Evolutionary conservation across 92 coral and sea anemone species (phyloP).

Genomic region (Palythoa heliodiscus): DNA sequence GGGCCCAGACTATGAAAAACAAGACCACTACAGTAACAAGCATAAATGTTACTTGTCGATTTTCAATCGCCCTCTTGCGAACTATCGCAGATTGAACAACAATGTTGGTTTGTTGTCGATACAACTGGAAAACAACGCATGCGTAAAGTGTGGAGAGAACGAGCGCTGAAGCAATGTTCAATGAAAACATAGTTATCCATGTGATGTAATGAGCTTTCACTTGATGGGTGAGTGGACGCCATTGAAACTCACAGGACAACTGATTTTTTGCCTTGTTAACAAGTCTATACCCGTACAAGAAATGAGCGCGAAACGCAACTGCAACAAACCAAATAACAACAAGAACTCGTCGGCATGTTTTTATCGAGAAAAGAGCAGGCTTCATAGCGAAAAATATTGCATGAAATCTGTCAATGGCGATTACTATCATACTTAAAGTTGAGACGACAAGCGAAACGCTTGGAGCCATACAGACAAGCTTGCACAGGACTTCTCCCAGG

Average conservation of each 20-base stretch:
- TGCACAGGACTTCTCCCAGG: conserved; percentile 28
- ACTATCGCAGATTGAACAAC: conserved; percentile 25
- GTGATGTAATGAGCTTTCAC: conserved; percentile 20
- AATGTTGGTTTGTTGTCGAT: conserved; percentile 12
- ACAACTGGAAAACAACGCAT: not conserved
- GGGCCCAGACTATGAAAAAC: conserved; percentile 30
- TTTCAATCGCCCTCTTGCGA: conserved; percentile 21
- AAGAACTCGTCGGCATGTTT: conserved; percentile 21
- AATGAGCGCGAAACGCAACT: conserved; percentile 28
- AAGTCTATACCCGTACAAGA: conserved; percentile 34
- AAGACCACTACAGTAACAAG: conserved; percentile 19
- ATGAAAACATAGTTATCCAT: conserved; percentile 32
- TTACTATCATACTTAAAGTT: conserved; percentile 29
- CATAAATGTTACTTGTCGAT: conserved; percentile 29
- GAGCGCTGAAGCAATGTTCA: conserved; percentile 17
- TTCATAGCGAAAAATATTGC: conserved; percentile 34
- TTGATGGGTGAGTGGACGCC: conserved; percentile 16
- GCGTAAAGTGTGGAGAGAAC: conserved; percentile 3
- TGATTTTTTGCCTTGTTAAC: conserved; percentile 13
- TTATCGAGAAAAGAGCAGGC: conserved; percentile 28
- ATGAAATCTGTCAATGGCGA: conserved; percentile 36
- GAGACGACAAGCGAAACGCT: conserved; percentile 33
- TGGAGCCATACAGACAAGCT: not conserved
- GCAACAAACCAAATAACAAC: conserved; percentile 10
- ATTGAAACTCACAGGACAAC: conserved; percentile 4